Conservation (phyloP, 2,797 vertebrate genomes). For the Parotocinclus haroldoi region DNA sequence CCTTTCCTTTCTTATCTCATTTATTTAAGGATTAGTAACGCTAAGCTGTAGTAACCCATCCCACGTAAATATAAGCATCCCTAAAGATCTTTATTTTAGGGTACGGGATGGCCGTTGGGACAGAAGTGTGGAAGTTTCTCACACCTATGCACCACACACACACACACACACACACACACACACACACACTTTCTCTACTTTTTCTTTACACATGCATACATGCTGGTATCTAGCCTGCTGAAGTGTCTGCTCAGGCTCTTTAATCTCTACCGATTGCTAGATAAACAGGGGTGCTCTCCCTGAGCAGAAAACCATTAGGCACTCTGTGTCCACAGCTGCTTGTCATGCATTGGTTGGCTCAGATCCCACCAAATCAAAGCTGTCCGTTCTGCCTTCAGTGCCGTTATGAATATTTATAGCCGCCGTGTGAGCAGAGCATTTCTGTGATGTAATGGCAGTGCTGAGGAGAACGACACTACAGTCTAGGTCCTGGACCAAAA, state of each 20-base stretch:
- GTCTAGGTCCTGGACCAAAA: slow-evolving; percentile 42
- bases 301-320: slow-evolving; percentile 64
- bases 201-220: slow-evolving; percentile 13
- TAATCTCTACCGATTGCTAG: slow-evolving; percentile 60
- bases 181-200: too few relatives aligned
- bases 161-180: too few relatives aligned
- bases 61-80: too few relatives aligned
- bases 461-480: slow-evolving; percentile 58
- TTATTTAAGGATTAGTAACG: too few relatives aligned
- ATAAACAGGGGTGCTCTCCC: slow-evolving; percentile 53
- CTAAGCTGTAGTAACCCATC: too few relatives aligned
- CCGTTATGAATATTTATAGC: slow-evolving; percentile 69
- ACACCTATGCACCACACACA: too few relatives aligned
- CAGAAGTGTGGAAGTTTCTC: too few relatives aligned
- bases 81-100: too few relatives aligned
- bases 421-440: slow-evolving; percentile 48
- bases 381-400: slow-evolving; percentile 63
- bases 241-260: slow-evolving; percentile 49
- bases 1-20: too few relatives aligned
- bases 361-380: slow-evolving; percentile 68
- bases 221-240: slow-evolving; percentile 47
- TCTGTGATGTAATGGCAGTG: slow-evolving; percentile 73
- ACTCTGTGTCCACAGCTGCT: slow-evolving; percentile 63
- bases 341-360: slow-evolving; percentile 65
- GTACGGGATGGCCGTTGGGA: too few relatives aligned